Evolutionary conservation across 2,797 vertebrate genomes (phyloP), one percentile per base, ranked within the genome.

Genomic region (Pteropus rufus): DNA sequence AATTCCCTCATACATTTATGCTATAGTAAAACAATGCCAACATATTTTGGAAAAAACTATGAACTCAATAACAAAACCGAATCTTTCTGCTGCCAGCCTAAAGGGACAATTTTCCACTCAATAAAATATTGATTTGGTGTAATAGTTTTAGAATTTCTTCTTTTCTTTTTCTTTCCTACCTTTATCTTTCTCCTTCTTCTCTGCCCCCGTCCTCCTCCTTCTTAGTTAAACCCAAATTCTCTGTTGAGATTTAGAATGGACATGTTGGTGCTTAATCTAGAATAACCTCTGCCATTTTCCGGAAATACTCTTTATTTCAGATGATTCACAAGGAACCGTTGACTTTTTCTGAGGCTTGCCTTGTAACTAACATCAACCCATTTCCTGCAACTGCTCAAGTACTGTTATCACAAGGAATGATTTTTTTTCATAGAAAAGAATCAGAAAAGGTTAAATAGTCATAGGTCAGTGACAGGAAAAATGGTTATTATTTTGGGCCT

Each of bases 391-490:
- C 39, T 81, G 9, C 2, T 75, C 49, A 87, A 87, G 31, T 46
- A 52, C 41, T 77, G 11, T 72, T 85, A 90, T 16, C 56, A 79
- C 11, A 80, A 77, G 62, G 34, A 89, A 54, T 54, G 21, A 70
- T 91, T 11, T 88, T 46, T 46, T 88, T 80, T 94, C 69, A 41
- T 54, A 34, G 8, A 69, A 95, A 95, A 85, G 69, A 88, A 60
- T 75, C 36, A 64, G 56, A 76, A 82, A 77, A 89, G 31, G 24
- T 44, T 69, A 21, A 82, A 24, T 60, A 52, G 52, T 85, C 58
- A 41, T 81, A 73, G 29, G 54, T 83, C 19, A 75, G 5, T 93
- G 72, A 70, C 18, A 89, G 46, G 49, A 88, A 94, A 94, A 89
- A 54, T 34, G 12, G 65, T 92, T 77, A 95, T 79, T 87, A 89